Conservation (phyloP, 2,797 vertebrate genomes). For the Rousettus madagascariensis region DNA sequence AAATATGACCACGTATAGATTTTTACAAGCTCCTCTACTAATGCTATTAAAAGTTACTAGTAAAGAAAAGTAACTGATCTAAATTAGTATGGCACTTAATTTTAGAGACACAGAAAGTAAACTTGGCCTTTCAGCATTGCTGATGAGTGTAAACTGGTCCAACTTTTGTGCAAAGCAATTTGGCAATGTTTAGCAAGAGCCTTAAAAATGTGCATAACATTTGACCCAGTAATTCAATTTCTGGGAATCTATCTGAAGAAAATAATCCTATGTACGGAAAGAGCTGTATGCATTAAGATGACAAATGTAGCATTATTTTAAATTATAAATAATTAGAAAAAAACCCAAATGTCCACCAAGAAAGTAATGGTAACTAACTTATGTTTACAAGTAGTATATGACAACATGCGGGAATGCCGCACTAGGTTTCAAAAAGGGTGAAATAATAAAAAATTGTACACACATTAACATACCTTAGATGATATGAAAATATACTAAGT, state of each 20-base stretch:
- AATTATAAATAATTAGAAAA: neutral
- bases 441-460: neutral
- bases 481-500: neutral
- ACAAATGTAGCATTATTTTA: neutral
- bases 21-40: neutral
- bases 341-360: neutral
- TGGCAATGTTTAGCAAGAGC: neutral
- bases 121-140: neutral
- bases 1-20: neutral
- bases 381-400: neutral
- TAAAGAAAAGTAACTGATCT: neutral
- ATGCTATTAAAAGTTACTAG: neutral
- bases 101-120: neutral
- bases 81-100: neutral
- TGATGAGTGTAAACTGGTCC: neutral
- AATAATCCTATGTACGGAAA: neutral
- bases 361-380: neutral
- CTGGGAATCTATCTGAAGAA: constrained; percentile 20
- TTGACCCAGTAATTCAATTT: constrained; percentile 18
- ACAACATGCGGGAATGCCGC: neutral
- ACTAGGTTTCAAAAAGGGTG: neutral
- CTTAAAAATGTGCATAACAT: neutral
- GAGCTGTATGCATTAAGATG: neutral
- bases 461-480: fast-evolving
- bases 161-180: neutral